These are phyloP conservation scores for Macaria notata DNA, from an alignment of 2,888 invertebrate genomes.

Conservation along the genomic window DNA sequence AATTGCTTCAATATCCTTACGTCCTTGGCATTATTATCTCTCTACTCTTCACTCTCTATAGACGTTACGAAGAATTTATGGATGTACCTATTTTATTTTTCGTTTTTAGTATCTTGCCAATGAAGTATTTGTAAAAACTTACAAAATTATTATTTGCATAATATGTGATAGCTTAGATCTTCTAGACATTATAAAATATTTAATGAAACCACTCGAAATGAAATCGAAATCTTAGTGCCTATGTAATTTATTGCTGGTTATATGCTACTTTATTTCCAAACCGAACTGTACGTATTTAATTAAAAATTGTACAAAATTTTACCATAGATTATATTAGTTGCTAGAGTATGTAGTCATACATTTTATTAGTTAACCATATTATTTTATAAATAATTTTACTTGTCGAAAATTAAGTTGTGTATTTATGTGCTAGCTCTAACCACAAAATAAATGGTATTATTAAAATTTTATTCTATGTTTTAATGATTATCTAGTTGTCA, in stretches of 20 bases:
- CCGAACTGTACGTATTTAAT: constrained; percentile 39
- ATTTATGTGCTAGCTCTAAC: constrained; percentile 76
- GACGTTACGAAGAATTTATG: constrained; percentile 65
- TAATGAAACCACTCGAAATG: constrained; percentile 54
- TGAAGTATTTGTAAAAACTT: constrained; percentile 72
- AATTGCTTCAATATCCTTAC: constrained; percentile 59
- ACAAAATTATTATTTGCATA: constrained; percentile 64
- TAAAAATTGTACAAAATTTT: constrained; percentile 72
- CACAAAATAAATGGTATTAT: constrained; percentile 75
- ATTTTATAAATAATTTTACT: constrained; percentile 53
- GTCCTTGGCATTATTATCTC: constrained; percentile 60
- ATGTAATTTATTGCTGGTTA: constrained; percentile 55
- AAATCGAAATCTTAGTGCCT: constrained; percentile 54
- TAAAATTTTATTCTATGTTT: constrained; percentile 40
- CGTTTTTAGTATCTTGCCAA: constrained; percentile 75
- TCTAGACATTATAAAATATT: constrained; percentile 61
- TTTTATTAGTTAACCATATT: constrained; percentile 70
- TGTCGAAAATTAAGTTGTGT: constrained; percentile 53
- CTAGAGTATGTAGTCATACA: constrained; percentile 59
- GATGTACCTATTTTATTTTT: constrained; percentile 58
- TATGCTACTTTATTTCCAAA: constrained; percentile 39
- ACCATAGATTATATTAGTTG: constrained; percentile 58
- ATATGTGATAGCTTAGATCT: constrained; percentile 77
- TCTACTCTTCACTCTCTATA: constrained; percentile 77
- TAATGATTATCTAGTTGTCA: no score